Conservation (phyloP, 1,140 invertebrate genomes). For the Drosophila persimilis region DNA sequence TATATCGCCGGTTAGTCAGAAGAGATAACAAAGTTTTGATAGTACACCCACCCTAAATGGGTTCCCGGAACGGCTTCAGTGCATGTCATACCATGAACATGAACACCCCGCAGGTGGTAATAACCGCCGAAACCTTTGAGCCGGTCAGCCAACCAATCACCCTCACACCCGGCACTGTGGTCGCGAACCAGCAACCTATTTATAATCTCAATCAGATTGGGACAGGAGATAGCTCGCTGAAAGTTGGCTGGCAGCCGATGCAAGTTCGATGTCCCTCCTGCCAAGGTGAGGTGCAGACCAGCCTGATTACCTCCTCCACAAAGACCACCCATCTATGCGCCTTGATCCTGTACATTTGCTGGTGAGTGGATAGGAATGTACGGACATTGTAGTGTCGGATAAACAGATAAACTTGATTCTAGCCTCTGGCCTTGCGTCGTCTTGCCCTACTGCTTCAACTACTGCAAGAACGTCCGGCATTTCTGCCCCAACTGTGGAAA, state of each 20-base stretch:
- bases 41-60: constrained; percentile 7
- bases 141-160: not conserved
- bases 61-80: constrained; percentile 24
- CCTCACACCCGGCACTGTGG: constrained; percentile 7
- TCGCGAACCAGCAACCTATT: constrained; percentile 83
- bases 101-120: constrained; percentile 10
- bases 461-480: constrained; percentile 86
- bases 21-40: constrained; percentile 29
- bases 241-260: constrained; percentile 83
- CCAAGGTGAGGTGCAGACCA: constrained; percentile 84
- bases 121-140: constrained; percentile 3
- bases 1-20: constrained; percentile 31
- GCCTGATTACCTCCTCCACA: constrained; percentile 83
- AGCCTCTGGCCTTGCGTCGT: constrained; percentile 87
- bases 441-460: constrained; percentile 87
- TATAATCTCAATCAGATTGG: constrained; percentile 21
- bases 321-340: constrained; percentile 86
- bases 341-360: constrained; percentile 83
- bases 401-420: constrained; percentile 10
- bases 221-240: constrained; percentile 5
- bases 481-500: constrained; percentile 87
- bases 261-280: constrained; percentile 85
- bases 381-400: not conserved
- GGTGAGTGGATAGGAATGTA: constrained; percentile 25
- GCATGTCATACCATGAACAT: constrained; percentile 29